Conservation (phyloP, 92 coral and sea anemone species). For the Palythoa grandis region DNA sequence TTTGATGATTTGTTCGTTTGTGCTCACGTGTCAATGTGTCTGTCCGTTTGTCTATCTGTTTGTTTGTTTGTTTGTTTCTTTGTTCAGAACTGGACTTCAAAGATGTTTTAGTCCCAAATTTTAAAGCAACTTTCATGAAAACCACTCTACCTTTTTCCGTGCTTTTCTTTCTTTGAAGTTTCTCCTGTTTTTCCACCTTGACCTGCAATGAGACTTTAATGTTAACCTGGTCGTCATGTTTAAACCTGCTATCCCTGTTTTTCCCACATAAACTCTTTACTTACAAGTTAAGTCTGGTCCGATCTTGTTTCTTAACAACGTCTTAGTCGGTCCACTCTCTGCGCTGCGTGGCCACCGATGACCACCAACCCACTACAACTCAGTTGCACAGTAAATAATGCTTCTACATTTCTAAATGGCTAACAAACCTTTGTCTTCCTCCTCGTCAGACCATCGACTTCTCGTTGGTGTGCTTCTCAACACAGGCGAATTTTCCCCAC, state of each 20-base stretch:
- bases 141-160: background rate
- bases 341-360: too few relatives aligned
- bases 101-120: background rate
- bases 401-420: background rate
- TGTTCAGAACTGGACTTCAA: background rate
- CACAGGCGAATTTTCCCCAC: constrained; percentile 86
- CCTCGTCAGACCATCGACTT: constrained; percentile 67
- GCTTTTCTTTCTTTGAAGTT: background rate
- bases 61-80: too few relatives aligned
- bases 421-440: constrained; percentile 46
- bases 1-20: too few relatives aligned
- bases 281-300: background rate
- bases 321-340: too few relatives aligned
- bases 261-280: background rate
- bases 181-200: constrained; percentile 2
- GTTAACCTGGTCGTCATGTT: background rate
- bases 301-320: too few relatives aligned
- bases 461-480: constrained; percentile 65
- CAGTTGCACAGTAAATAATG: background rate
- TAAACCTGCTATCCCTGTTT: background rate
- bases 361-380: too few relatives aligned
- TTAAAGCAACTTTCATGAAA: background rate
- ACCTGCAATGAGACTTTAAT: background rate
- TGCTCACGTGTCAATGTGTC: too few relatives aligned
- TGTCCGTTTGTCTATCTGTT: too few relatives aligned